Evolutionary conservation across 2,888 invertebrate species (phyloP), one percentile per base, ranked within the genome.

Genomic region (Diaprepes abbreviatus): DNA sequence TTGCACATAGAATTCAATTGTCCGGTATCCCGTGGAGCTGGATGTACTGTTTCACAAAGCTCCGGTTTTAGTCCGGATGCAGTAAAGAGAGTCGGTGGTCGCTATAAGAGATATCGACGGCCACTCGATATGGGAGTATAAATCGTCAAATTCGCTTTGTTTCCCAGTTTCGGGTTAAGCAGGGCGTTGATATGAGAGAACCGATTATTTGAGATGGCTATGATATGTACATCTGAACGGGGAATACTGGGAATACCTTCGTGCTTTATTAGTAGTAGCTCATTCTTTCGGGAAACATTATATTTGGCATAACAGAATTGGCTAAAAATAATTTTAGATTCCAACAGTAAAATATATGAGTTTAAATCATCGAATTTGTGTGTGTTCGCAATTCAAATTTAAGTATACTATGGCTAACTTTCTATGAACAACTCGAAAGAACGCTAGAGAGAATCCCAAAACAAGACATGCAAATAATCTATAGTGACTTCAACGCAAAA

Each of bases 71-170:
- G 24, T 54, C 55, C 54, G 66, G 66, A 66, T 54, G 66, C 43
- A 31, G 59, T 66, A 66, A 66, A 66, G 66, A 60, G 59, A 60
- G 52, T 59, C 66, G 50, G 57, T 36, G 63, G 68, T 63, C 57
- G 57, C 50, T 57, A 50, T 63, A 63, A 68, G 57, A 68, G 63
- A 63, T 62, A 68, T 63, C 60, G 68, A 62, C 57, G 57, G 38
- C 68, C 45, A 68, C 68, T 63, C 50, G 68, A 68, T 68, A 63
- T 38, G 57, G 48, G 40, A 31, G 59, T 57, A 68, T 68, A 68
- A 68, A 68, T 68, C 68, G 58, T 68, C 60, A 55, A 60, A 45
- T 67, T 43, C 45, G 54, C 67, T 67, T 67, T 67, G 67, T 60
- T 45, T 60, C n/a, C 28, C 45, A 55, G 45, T 62, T 67, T 55